A percentile compares a stretch with the other conserved stretches of the same genome.
These are phyloP conservation scores for Digitonthophagus gazella DNA, from an alignment of 2,888 invertebrate genomes.

Conservation along the genomic window DNA sequence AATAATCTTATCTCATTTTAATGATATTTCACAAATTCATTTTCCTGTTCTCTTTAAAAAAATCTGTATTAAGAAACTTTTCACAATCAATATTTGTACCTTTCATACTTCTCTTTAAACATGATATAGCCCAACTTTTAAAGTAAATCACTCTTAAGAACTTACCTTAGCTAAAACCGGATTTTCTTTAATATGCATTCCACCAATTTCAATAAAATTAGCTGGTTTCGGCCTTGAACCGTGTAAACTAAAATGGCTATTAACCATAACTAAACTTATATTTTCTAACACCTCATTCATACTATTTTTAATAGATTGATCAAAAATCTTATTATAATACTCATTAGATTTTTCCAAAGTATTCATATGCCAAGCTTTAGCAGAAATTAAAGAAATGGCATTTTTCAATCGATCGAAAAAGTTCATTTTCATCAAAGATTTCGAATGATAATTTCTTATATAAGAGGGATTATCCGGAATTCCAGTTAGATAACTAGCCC, in stretches of 20 bases:
- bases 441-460: slow-evolving; percentile 56
- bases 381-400: slow-evolving; percentile 31
- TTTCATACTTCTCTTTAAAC: too few species aligned
- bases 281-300: slow-evolving; percentile 53
- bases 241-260: slow-evolving; percentile 59
- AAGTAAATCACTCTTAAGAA: background rate
- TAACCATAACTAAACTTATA: slow-evolving; percentile 57
- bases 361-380: slow-evolving; percentile 18
- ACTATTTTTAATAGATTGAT: slow-evolving; percentile 49
- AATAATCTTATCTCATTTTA: too few species aligned
- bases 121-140: too few species aligned
- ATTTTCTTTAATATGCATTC: slow-evolving; percentile 52
- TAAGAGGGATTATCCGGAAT: slow-evolving; percentile 59
- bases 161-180: slow-evolving; percentile 54
- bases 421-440: slow-evolving; percentile 53
- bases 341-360: slow-evolving; percentile 39
- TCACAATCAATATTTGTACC: too few species aligned
- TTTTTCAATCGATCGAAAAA: slow-evolving; percentile 56
- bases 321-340: slow-evolving; percentile 56
- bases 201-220: slow-evolving; percentile 58
- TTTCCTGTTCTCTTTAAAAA: too few species aligned
- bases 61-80: too few species aligned
- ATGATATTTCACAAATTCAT: too few species aligned
- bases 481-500: slow-evolving; percentile 56
- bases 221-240: slow-evolving; percentile 57